These are phyloP conservation scores for Beris morrisii DNA, from an alignment of 2,888 invertebrate species.

Conservation along the genomic window DNA sequence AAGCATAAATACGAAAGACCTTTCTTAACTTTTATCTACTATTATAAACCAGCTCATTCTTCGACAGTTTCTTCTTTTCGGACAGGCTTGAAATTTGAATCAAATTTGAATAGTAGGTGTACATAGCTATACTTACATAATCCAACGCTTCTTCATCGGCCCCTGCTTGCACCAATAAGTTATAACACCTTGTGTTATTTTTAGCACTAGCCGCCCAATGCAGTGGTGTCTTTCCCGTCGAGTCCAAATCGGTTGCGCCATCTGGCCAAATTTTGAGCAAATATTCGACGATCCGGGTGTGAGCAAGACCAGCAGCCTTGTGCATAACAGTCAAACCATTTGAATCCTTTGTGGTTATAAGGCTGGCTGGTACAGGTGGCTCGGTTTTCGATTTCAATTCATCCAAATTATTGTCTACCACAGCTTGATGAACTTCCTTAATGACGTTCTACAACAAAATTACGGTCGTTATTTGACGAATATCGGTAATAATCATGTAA, in stretches of 20 bases:
- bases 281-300: conserved; percentile 73
- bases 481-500: background rate
- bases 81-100: too few species aligned
- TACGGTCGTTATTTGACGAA: background rate
- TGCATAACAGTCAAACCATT: conserved; percentile 86
- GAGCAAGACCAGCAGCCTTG: conserved; percentile 84
- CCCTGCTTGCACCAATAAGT: conserved; percentile 76
- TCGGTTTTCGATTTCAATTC: conserved; percentile 66
- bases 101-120: too few species aligned
- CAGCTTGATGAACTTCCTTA: conserved; percentile 77
- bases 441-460: conserved; percentile 68
- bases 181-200: conserved; percentile 76
- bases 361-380: conserved; percentile 70
- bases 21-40: too few species aligned
- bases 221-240: conserved; percentile 82
- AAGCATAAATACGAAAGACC: too few species aligned
- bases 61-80: too few species aligned
- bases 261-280: conserved; percentile 70
- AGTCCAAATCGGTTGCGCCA: conserved; percentile 71
- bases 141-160: conserved; percentile 83
- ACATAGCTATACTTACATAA: conserved; percentile 64
- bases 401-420: conserved; percentile 75
- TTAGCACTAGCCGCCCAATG: conserved; percentile 84
- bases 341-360: conserved; percentile 74
- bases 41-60: too few species aligned